Evolutionary conservation across 2,797 vertebrate species (phyloP).

Genomic region (Triplophysa yarkandensis): DNA sequence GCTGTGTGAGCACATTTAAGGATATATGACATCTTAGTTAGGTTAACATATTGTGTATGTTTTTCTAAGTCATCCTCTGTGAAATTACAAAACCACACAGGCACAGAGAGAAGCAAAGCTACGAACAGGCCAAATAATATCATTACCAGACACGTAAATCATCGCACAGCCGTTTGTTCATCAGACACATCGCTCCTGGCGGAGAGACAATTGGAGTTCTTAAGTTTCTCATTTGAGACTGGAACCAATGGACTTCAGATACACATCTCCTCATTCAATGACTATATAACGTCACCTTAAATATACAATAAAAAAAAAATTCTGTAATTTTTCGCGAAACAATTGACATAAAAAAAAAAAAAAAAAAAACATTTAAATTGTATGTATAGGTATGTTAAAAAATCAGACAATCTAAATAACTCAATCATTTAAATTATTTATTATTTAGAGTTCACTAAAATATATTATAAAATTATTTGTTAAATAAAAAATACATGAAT

Average conservation of each 20-base stretch:
- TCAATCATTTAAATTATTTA: too few species aligned
- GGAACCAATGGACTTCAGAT: constrained; percentile 28
- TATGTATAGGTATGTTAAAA: too few species aligned
- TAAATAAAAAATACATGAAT: too few species aligned
- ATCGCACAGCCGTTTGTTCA: constrained; percentile 47
- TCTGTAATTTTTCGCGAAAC: too few species aligned
- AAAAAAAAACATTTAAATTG: too few species aligned
- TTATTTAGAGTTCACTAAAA: too few species aligned
- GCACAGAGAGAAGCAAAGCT: constrained; percentile 43
- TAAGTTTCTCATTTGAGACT: constrained; percentile 8
- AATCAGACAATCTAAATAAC: too few species aligned
- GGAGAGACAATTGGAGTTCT: constrained; percentile 47
- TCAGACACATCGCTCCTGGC: constrained; percentile 29
- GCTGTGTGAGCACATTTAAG: constrained; percentile 57
- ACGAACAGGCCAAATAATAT: constrained; percentile 51
- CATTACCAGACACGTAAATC: constrained; percentile 55
- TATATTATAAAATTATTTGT: too few species aligned
- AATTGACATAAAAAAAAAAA: too few species aligned
- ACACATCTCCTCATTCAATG: constrained; percentile 10
- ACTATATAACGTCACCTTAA: constrained; percentile 17
- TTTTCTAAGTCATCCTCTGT: constrained; percentile 59
- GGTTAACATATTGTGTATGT: constrained; percentile 60
- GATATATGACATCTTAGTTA: constrained; percentile 61
- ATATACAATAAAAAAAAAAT: constrained; percentile 13
- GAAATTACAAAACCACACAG: constrained; percentile 59